Evolutionary conservation across 2,113 vertebrate species (phyloP).

Genomic region (Lophura nycthemera): DNA sequence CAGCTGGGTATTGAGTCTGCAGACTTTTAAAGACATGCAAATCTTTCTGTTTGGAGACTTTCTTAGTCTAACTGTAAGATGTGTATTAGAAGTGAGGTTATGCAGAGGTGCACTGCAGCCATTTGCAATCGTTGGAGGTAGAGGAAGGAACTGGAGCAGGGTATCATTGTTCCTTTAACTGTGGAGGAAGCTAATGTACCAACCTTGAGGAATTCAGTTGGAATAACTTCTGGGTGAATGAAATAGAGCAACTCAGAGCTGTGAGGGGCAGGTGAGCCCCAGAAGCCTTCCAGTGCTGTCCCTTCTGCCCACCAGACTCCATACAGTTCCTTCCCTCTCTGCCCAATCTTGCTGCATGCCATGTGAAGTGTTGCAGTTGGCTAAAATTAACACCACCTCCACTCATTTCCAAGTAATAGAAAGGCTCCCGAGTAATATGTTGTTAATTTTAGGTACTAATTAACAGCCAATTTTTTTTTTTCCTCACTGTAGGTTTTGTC

Average conservation of each 20-base stretch:
- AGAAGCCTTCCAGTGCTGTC: background rate
- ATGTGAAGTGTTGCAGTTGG: background rate
- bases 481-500: slow-evolving; percentile 88
- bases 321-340: background rate
- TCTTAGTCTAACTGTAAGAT: background rate
- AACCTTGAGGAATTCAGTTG: background rate
- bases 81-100: background rate
- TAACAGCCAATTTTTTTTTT: background rate
- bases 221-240: background rate
- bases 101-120: background rate
- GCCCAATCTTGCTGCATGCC: no score
- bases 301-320: background rate
- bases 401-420: background rate
- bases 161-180: background rate
- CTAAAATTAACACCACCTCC: background rate
- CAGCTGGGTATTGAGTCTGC: background rate
- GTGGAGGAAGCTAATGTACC: background rate
- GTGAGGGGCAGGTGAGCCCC: background rate
- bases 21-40: background rate
- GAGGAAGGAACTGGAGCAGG: background rate
- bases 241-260: background rate
- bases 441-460: background rate
- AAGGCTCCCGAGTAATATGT: background rate
- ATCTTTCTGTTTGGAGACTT: background rate
- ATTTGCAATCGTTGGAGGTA: background rate